Evolutionary conservation across 35 echinoderm and acorn worm species (phyloP).

Genomic region (Chiridota heheva): DNA sequence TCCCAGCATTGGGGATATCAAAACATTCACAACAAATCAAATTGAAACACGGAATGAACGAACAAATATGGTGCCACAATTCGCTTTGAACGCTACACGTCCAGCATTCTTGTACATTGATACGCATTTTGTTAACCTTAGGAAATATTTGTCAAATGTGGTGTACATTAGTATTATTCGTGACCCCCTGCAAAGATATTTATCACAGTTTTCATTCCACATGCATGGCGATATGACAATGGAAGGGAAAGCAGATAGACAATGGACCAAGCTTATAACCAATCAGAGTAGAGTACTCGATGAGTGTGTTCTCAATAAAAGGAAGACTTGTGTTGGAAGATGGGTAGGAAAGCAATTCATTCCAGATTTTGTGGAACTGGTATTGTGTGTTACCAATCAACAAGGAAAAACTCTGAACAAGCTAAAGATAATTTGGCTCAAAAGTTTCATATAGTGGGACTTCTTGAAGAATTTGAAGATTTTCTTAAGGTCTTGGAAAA

Average conservation of each 20-base stretch:
- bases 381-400: conserved; percentile 32
- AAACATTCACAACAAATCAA: conserved; percentile 3
- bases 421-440: conserved; percentile 11
- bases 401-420: conserved; percentile 17
- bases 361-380: conserved; percentile 38
- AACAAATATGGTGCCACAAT: conserved; percentile 20
- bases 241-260: neutral
- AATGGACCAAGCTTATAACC: conserved; percentile 35
- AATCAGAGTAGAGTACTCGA: neutral
- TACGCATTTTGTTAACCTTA: conserved; percentile 25
- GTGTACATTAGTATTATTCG: conserved; percentile 42
- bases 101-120: conserved; percentile 40
- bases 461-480: conserved; percentile 47
- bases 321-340: conserved; percentile 21
- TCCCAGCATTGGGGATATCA: conserved; percentile 6
- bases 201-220: conserved; percentile 46
- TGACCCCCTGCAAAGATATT: conserved; percentile 20
- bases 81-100: conserved; percentile 2
- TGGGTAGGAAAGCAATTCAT: conserved; percentile 37
- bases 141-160: conserved; percentile 11
- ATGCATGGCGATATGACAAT: conserved; percentile 22
- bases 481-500: conserved; percentile 22
- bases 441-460: conserved; percentile 28
- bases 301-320: conserved; percentile 10
- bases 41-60: neutral